Evolutionary conservation across 2,888 invertebrate species (phyloP).

Genomic region (Anoplius nigerrimus): DNA sequence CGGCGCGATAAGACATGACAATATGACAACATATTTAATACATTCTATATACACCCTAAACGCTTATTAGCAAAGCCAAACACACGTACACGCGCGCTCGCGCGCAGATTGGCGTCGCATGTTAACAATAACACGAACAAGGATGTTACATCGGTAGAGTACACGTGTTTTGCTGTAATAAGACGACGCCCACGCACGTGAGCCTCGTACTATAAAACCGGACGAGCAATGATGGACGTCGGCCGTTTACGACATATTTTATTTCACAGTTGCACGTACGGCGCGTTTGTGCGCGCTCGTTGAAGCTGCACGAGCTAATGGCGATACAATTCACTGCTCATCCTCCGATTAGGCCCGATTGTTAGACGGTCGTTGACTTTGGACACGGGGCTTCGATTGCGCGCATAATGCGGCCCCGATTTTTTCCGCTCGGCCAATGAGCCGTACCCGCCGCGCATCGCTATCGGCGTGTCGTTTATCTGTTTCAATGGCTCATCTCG

Average conservation of each 20-base stretch:
- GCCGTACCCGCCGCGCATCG: constrained; percentile 15
- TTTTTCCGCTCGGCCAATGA: constrained; percentile 41
- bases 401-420: constrained; percentile 23
- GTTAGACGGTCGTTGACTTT: constrained; percentile 50
- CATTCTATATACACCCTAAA: too few species aligned
- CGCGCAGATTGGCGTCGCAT: too few species aligned
- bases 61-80: too few species aligned
- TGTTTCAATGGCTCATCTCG: too few species aligned
- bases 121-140: too few species aligned
- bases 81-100: too few species aligned
- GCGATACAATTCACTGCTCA: constrained; percentile 52
- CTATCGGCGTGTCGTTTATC: background rate
- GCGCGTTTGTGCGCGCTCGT: constrained; percentile 27
- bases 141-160: constrained; percentile 14
- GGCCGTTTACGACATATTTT: constrained; percentile 17
- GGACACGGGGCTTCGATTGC: constrained; percentile 27
- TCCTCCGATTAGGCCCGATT: constrained; percentile 42
- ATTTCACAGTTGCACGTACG: constrained; percentile 18
- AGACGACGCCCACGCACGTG: constrained; percentile 37
- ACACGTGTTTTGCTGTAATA: constrained; percentile 41
- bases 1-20: too few species aligned
- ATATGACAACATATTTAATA: too few species aligned
- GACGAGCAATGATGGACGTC: constrained; percentile 29
- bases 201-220: constrained; percentile 32
- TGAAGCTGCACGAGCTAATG: constrained; percentile 38